Percentiles rank a stretch among this genome's conserved stretches.
phyloP scores from a whole-genome alignment of 2,888 invertebrate species.

The Apeira syringaria region DNA sequence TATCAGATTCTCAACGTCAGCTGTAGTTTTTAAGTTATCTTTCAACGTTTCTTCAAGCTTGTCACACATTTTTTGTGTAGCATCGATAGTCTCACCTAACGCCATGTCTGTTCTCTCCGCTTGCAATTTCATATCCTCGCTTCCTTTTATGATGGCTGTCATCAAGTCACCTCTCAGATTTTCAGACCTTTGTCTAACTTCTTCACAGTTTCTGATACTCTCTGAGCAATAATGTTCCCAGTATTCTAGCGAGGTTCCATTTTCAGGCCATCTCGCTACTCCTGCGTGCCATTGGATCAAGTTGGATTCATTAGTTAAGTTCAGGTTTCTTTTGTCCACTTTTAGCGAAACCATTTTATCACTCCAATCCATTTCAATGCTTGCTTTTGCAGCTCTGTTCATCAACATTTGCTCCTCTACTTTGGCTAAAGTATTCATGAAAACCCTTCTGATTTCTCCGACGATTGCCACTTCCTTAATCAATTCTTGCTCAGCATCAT shows the following conservation, averaged over 20 bases:
- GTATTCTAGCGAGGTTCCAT: slow-evolving; percentile 86
- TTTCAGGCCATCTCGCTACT: slow-evolving; percentile 90
- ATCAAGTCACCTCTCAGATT: slow-evolving; percentile 87
- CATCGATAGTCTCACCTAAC: slow-evolving; percentile 87
- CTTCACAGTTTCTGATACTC: slow-evolving; percentile 89
- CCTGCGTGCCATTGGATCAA: slow-evolving; percentile 90
- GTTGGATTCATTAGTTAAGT: slow-evolving; percentile 86
- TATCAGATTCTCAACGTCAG: slow-evolving; percentile 90
- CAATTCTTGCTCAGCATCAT: slow-evolving; percentile 91
- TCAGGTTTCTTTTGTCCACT: slow-evolving; percentile 87
- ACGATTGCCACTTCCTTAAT: slow-evolving; percentile 90
- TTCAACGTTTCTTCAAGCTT: slow-evolving; percentile 87
- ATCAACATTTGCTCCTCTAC: slow-evolving; percentile 85
- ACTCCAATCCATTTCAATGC: slow-evolving; percentile 94
- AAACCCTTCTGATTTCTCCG: slow-evolving; percentile 86
- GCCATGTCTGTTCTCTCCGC: slow-evolving; percentile 91
- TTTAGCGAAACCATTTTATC: slow-evolving; percentile 91
- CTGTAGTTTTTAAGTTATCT: slow-evolving; percentile 89
- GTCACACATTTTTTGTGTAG: slow-evolving; percentile 88
- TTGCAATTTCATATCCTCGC: slow-evolving; percentile 92
- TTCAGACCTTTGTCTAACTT: slow-evolving; percentile 88
- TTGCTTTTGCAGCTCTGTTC: slow-evolving; percentile 90
- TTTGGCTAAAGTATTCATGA: slow-evolving; percentile 85
- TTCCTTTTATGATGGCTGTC: slow-evolving; percentile 89
- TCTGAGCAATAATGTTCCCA: slow-evolving; percentile 93